Percentiles rank a stretch among this genome's conserved stretches.
phyloP scores from a whole-genome alignment of 2,888 invertebrate species.

The Tetheella fluctuosa region DNA sequence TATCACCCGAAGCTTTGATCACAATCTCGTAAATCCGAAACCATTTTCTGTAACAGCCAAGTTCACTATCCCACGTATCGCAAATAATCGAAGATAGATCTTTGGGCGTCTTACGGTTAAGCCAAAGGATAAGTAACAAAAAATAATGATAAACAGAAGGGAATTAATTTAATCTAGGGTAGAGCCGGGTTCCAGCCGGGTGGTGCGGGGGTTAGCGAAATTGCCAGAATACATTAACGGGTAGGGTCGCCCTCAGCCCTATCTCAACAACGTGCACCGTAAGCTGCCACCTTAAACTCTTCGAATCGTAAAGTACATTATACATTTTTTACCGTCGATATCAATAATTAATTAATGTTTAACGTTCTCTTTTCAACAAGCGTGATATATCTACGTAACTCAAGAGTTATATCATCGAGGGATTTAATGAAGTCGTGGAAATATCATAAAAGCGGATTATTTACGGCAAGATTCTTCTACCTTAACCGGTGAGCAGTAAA shows the following conservation, averaged over 20 bases:
- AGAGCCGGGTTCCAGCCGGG: slow-evolving; percentile 50
- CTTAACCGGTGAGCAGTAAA: slow-evolving; percentile 56
- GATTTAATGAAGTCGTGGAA: slow-evolving; percentile 66
- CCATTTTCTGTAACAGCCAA: not conserved
- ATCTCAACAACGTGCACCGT: slow-evolving; percentile 71
- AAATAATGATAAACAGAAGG: slow-evolving; percentile 66
- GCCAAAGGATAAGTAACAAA: slow-evolving; percentile 53
- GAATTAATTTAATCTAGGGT: slow-evolving; percentile 73
- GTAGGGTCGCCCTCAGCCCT: slow-evolving; percentile 63
- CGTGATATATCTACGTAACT: slow-evolving; percentile 32
- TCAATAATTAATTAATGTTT: slow-evolving; percentile 18
- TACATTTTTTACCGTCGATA: slow-evolving; percentile 25
- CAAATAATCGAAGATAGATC: slow-evolving; percentile 25
- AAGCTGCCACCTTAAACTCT: slow-evolving; percentile 58
- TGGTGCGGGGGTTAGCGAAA: slow-evolving; percentile 57
- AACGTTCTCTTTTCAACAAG: slow-evolving; percentile 20
- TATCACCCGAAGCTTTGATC: slow-evolving; percentile 9
- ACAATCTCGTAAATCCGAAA: not conserved
- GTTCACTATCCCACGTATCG: not conserved
- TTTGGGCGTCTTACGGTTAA: slow-evolving; percentile 32
- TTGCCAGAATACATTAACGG: slow-evolving; percentile 77
- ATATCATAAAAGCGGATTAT: slow-evolving; percentile 61
- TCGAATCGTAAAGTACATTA: slow-evolving; percentile 53
- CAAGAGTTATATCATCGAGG: slow-evolving; percentile 58
- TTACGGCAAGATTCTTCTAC: slow-evolving; percentile 63